Evolutionary conservation across 1,140 invertebrate genomes (phyloP), one percentile per base, ranked within the genome.

Genomic region (Zaprionus taronus): DNA sequence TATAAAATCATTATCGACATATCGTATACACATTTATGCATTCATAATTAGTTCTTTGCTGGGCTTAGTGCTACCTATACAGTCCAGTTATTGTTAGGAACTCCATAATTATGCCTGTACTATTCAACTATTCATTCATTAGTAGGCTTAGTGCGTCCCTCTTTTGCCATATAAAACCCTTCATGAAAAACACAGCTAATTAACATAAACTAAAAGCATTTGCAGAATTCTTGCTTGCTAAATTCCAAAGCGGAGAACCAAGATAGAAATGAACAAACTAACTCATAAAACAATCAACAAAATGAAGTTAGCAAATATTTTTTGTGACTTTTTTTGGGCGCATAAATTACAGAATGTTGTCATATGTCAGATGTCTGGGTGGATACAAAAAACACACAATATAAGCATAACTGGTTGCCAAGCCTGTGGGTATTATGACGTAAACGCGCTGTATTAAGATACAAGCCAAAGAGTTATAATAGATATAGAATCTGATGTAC

Each of bases 261-360:
- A 62, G 20, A 22, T 47, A 49, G 11, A 36, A 57, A 49, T 69
- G 17, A 22, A 12, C 53, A 53, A 73, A 34, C 36, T 17, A 55
- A 38, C 56, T 44, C 26, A 73, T 68, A 17, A 58, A 28, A 36
- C 6, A 26, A 31, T 41, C 51, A 69, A 58, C 64, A 4, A 68
- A 68, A 53, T 44, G 34, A 38, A 74, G 28, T 63, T 69, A 17
- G 49, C 28, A 62, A 74, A 74, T 64, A 28, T 49, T 65, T 76
- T 71, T 15, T 36, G 36, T 56, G 34, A 47, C 26, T 55, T 72
- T 36, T 55, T 55, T 44, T 5, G 20, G n/a, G 15, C 47, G 67
- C 67, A 65, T 72, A 72, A 72, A 76, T 72, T 65, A 72, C 68
- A 72, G 71, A 76, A 58, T 71, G 61, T 72, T 63, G 73, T 71